Base-by-base conservation (phyloP, 2,113 vertebrate species). In the Chitala chitala region DNA sequence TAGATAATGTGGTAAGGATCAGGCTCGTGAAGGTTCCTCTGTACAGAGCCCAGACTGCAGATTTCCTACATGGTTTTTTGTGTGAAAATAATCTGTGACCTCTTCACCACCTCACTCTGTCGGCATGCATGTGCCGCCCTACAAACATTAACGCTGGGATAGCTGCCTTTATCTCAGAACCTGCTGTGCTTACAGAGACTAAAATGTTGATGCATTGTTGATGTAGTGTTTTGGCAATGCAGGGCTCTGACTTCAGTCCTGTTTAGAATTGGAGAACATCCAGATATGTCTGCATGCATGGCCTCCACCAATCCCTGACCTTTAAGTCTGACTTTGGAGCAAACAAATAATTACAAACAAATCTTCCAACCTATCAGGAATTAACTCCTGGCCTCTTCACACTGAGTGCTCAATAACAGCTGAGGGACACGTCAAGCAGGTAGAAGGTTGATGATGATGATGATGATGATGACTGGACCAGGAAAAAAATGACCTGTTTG, bases 221-320 rank as follows among this genome's bases (percentile, higher is more conserved):
- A 48, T 26, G 22, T 12, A 10, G 40, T 48, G 64, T 29, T 68
- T 68, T 48, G 42, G 64, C 42, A 46, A 31, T 24, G 40, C 42
- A n/a, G 44, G 64, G 4, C 64, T 66, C 40, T 7, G 64, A 46
- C 22, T 13, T 0, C 38, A 46, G n/a, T 7, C 40, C 26, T 20
- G n/a, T 68, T 12, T 48, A 22, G 64, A n/a, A 26, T 29, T 68
- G 64, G 64, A 68, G 64, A 42, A 68, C 64, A 2, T 68, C 64
- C 64, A 68, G 64, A 68, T 38, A 68, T 68, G 42, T 38, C 64
- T 24, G 38, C 20, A 7, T 22, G 29, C 40, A 68, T 22, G 46
- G 40, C 38, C 64, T 68, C 38, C 64, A 68, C 42, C 64, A 48
- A 46, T 26, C 64, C 22, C 38, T 46, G 64, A 68, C 64, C 64